Percentiles rank a stretch among this genome's conserved stretches.
These are phyloP conservation scores for Paracentrotus lividus DNA, from an alignment of 53 echinoderm and acorn worm genomes.

Conservation along the genomic window DNA sequence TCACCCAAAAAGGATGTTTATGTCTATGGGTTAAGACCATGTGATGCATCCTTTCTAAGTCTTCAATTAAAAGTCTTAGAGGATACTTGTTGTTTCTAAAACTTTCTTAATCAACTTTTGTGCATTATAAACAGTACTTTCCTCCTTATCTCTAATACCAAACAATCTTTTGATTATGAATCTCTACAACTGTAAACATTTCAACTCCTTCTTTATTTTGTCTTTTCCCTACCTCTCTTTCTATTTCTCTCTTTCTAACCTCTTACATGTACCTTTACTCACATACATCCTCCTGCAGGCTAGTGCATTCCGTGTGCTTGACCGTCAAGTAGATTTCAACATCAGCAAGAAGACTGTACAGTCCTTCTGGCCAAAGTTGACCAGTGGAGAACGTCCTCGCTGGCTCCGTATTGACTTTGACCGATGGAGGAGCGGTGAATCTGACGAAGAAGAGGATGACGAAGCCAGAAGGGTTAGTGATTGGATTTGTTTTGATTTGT, in stretches of 20 bases:
- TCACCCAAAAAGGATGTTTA: too few species aligned
- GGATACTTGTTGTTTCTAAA: too few species aligned
- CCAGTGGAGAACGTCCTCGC: conserved; percentile 71
- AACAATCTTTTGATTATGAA: not conserved
- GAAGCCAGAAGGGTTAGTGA: conserved; percentile 1
- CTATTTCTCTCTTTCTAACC: not conserved
- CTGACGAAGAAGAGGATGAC: conserved; percentile 82
- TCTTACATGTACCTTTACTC: not conserved
- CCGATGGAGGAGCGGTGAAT: conserved; percentile 84
- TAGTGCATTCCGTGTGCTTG: conserved; percentile 88
- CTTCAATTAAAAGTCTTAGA: too few species aligned
- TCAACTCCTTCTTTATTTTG: not conserved
- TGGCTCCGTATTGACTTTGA: conserved; percentile 98
- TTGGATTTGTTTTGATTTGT: not conserved
- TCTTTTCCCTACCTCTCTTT: not conserved
- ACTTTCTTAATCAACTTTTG: too few species aligned
- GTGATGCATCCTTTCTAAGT: too few species aligned
- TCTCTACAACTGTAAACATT: not conserved
- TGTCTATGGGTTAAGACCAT: too few species aligned
- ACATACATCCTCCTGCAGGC: too few species aligned
- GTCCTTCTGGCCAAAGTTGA: conserved; percentile 84
- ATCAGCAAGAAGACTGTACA: conserved; percentile 79
- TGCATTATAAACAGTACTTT: too few species aligned
- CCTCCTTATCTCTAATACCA: too few species aligned
- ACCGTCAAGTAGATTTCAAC: conserved; percentile 88